Percentiles rank a stretch among this genome's conserved stretches.
Conservation (phyloP, 1,140 invertebrate species). For the Drosophila virilis region DNA sequence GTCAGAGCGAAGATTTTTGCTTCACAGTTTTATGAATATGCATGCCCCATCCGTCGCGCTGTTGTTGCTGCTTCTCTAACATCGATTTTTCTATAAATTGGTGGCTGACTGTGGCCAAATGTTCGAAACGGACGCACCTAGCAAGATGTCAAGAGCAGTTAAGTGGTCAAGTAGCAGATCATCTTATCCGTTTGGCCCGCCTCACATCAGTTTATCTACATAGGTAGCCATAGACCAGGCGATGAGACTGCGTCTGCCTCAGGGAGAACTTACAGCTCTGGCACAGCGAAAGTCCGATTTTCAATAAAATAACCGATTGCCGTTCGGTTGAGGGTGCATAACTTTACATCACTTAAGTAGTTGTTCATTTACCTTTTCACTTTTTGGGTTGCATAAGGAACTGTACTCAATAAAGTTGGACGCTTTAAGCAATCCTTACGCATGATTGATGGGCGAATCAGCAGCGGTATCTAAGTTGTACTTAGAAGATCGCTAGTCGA, state of each 20-base stretch:
- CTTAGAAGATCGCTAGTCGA: neutral
- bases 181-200: constrained; percentile 8
- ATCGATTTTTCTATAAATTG: constrained; percentile 6
- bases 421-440: neutral
- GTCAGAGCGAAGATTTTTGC: constrained; percentile 39
- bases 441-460: constrained; percentile 12
- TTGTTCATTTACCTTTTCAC: neutral
- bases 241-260: neutral
- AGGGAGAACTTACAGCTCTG: neutral
- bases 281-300: neutral
- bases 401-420: constrained; percentile 7
- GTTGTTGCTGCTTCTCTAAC: neutral
- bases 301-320: constrained; percentile 1
- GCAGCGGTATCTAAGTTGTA: neutral
- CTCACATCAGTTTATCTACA: too few species aligned
- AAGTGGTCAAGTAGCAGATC: constrained; percentile 61
- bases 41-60: constrained; percentile 49
- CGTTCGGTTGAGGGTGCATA: constrained; percentile 43
- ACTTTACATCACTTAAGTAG: constrained; percentile 40
- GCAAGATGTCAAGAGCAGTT: constrained; percentile 65
- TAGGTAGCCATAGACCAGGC: neutral
- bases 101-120: constrained; percentile 8
- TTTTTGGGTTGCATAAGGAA: neutral
- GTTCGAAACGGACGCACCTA: constrained; percentile 21
- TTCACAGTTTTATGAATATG: constrained; percentile 70